Percentiles rank a stretch among this genome's conserved stretches.
These are phyloP conservation scores for Sminthurides bifidus DNA, from an alignment of 1,140 invertebrate genomes.

Conservation along the genomic window DNA sequence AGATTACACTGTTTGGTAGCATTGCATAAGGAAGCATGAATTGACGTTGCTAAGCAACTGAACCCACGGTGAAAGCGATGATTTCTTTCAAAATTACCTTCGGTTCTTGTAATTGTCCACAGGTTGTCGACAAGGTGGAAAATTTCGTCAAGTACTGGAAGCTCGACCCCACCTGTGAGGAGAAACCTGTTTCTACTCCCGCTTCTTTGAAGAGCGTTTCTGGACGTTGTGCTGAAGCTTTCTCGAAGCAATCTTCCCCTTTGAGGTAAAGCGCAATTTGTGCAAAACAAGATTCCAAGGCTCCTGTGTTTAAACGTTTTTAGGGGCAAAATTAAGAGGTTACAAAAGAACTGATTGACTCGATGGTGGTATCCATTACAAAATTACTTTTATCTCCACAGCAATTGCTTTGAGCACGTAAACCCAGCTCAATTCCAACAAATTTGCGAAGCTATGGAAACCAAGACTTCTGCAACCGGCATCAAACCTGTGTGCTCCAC, in stretches of 20 bases:
- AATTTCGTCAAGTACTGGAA: slow-evolving; percentile 11
- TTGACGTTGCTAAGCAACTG: background rate
- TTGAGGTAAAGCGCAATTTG: slow-evolving; percentile 16
- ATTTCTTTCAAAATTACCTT: too few species aligned
- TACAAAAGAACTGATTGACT: background rate
- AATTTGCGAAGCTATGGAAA: slow-evolving; percentile 8
- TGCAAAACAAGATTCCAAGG: background rate
- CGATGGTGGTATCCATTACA: background rate
- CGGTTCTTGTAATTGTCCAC: background rate
- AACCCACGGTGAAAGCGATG: too few species aligned
- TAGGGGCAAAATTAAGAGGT: background rate
- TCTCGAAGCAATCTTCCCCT: slow-evolving; percentile 2
- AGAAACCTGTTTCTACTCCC: background rate
- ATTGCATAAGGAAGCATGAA: background rate
- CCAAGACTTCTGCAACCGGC: background rate
- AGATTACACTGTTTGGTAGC: background rate
- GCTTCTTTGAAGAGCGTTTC: background rate
- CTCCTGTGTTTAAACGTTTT: background rate
- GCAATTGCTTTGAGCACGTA: slow-evolving; percentile 10
- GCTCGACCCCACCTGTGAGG: slow-evolving; percentile 9
- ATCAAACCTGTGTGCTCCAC: slow-evolving; percentile 11
- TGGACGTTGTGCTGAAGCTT: slow-evolving; percentile 3
- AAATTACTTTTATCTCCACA: background rate
- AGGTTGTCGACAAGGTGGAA: background rate
- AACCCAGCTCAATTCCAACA: slow-evolving; percentile 1